Conservation (phyloP, 2,113 vertebrate species). For the Camelus bactrianus region DNA sequence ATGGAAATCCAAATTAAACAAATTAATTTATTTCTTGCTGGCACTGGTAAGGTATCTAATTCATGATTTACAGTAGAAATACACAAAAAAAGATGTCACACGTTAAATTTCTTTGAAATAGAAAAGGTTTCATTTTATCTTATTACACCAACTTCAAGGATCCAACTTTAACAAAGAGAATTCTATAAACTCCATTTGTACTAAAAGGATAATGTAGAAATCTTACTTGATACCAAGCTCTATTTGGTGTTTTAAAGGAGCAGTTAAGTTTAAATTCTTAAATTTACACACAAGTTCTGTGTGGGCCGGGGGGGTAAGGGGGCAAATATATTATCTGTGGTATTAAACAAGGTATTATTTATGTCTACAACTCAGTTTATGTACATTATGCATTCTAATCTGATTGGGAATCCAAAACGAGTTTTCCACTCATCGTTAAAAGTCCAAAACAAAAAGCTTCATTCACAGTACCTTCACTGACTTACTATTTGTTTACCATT, state of each 20-base stretch:
- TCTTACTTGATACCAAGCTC: neutral
- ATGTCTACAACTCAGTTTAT: neutral
- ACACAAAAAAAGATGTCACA: slow-evolving; percentile 6
- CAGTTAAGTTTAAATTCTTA: slow-evolving; percentile 35
- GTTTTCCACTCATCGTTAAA: slow-evolving; percentile 19
- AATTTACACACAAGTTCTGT: neutral
- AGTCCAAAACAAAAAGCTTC: neutral
- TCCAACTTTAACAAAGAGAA: slow-evolving; percentile 53
- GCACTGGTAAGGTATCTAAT: slow-evolving; percentile 28
- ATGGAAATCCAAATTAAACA: neutral
- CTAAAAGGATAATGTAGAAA: neutral
- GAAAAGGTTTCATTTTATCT: slow-evolving; percentile 49
- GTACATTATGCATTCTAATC: neutral
- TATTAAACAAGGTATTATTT: neutral
- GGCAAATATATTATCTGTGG: neutral
- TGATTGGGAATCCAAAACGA: slow-evolving; percentile 1
- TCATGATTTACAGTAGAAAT: slow-evolving; percentile 40
- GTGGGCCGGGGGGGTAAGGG: no score
- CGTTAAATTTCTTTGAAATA: slow-evolving; percentile 40
- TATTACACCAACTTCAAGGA: neutral
- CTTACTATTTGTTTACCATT: neutral
- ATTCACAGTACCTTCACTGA: neutral
- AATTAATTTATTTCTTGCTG: slow-evolving; percentile 1
- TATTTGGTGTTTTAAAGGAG: slow-evolving; percentile 22
- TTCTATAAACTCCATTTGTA: slow-evolving; percentile 31